A percentile compares a stretch with the other conserved stretches of the same genome.
Conservation (phyloP, 2,113 vertebrate species). For the Zapornia atra region DNA sequence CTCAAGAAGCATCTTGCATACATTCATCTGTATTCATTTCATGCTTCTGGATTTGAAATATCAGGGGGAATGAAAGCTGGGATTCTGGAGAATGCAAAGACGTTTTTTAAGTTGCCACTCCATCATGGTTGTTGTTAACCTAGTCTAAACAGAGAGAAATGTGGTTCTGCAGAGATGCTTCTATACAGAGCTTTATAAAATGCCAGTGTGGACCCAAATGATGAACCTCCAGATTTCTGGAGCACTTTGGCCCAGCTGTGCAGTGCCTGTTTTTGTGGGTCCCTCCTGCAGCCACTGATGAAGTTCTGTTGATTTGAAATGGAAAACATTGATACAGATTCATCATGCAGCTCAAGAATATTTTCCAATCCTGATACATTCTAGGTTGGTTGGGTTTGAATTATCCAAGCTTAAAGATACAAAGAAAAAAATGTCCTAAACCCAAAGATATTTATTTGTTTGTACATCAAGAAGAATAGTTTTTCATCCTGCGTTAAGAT, state of each 20-base stretch:
- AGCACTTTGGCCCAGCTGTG: not conserved
- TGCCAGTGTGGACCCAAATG: not conserved
- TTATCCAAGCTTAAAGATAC: not conserved
- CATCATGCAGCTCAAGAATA: not conserved
- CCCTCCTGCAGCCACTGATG: not conserved
- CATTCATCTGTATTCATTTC: not conserved
- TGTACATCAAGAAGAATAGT: not conserved
- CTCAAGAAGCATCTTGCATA: not conserved
- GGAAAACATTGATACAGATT: not conserved
- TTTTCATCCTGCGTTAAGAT: not conserved
- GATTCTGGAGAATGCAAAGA: not conserved
- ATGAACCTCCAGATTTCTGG: not conserved
- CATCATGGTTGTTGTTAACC: not conserved
- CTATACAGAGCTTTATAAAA: not conserved
- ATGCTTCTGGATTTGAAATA: not conserved
- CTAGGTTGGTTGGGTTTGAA: not conserved
- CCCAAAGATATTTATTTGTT: conserved; percentile 17
- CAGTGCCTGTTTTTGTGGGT: not conserved
- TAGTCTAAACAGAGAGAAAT: not conserved
- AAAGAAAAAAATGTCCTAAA: conserved; percentile 3
- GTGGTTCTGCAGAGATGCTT: not conserved
- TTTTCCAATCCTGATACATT: not conserved
- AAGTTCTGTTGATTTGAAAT: not conserved
- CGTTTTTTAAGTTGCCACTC: not conserved
- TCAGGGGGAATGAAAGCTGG: not conserved